Percentiles rank a stretch among this genome's conserved stretches.
phyloP scores from a whole-genome alignment of 2,113 vertebrate genomes.

The Sorex araneus region DNA sequence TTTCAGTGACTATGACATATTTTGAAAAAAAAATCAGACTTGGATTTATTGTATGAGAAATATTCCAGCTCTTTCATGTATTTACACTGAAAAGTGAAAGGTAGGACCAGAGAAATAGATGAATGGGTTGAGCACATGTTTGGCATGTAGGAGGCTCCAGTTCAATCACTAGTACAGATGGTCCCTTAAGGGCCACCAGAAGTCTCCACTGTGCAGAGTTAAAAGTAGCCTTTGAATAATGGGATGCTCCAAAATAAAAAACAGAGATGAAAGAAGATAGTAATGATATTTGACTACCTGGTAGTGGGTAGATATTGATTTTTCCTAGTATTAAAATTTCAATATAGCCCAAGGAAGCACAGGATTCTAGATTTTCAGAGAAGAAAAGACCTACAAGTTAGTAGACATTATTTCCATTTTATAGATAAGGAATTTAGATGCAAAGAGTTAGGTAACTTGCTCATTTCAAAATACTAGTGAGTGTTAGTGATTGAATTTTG shows the following conservation, averaged over 20 bases:
- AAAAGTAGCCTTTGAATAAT: too few relatives aligned
- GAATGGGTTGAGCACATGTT: too few relatives aligned
- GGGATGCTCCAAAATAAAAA: too few relatives aligned
- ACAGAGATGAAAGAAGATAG: too few relatives aligned
- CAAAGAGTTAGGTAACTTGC: background rate
- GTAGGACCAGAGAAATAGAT: too few relatives aligned
- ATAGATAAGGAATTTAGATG: background rate
- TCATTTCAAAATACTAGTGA: background rate
- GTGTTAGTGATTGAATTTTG: slow-evolving; percentile 1
- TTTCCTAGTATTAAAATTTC: slow-evolving; percentile 47
- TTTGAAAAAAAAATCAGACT: background rate
- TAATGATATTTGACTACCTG: background rate
- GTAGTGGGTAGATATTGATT: background rate
- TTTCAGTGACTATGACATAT: background rate
- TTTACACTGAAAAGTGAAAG: slow-evolving; percentile 51
- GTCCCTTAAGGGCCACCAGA: too few relatives aligned
- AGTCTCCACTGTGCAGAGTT: too few relatives aligned
- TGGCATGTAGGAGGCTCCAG: too few relatives aligned
- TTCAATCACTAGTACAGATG: too few relatives aligned
- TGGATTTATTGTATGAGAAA: background rate
- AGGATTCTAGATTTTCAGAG: background rate
- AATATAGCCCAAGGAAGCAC: slow-evolving; percentile 27
- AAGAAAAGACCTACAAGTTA: background rate
- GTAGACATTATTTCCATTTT: background rate
- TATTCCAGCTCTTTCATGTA: background rate